Percentiles rank a stretch among this genome's conserved stretches.
Evolutionary conservation across 2,113 vertebrate genomes (phyloP).

Genomic region (Sylvicapra grimmia): DNA sequence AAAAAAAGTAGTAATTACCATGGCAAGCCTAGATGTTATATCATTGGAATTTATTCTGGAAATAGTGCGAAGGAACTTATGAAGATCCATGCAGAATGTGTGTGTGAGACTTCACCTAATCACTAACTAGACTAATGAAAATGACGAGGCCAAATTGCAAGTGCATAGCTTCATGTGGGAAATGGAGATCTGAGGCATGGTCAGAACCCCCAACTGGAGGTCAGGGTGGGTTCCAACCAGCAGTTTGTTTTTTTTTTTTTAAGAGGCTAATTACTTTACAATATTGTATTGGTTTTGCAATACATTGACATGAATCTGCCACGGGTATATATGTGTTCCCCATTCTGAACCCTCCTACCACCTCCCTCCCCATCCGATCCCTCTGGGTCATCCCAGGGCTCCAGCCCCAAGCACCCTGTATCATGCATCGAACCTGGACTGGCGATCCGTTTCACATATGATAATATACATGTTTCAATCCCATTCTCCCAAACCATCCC

Average conservation of each 20-base stretch:
- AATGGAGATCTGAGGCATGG: not conserved
- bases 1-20: not conserved
- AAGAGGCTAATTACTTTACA: not conserved
- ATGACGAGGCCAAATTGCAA: not conserved
- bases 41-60: constrained; percentile 33
- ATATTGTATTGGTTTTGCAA: not conserved
- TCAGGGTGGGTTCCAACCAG: not conserved
- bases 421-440: no score
- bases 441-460: no score
- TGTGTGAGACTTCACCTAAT: not conserved
- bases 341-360: no score
- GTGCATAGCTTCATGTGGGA: not conserved
- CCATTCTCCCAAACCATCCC: no score
- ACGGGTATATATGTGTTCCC: no score
- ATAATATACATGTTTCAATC: no score
- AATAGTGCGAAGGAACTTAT: not conserved
- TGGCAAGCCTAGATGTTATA: not conserved
- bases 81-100: not conserved
- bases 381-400: no score
- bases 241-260: not conserved
- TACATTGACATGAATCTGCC: not conserved
- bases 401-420: no score
- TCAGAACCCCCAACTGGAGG: not conserved
- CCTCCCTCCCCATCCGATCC: no score
- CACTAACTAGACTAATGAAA: not conserved